Percentiles rank a stretch among this genome's conserved stretches.
phyloP scores from a whole-genome alignment of 2,113 vertebrate genomes.

The Chascanopsetta lugubris region DNA sequence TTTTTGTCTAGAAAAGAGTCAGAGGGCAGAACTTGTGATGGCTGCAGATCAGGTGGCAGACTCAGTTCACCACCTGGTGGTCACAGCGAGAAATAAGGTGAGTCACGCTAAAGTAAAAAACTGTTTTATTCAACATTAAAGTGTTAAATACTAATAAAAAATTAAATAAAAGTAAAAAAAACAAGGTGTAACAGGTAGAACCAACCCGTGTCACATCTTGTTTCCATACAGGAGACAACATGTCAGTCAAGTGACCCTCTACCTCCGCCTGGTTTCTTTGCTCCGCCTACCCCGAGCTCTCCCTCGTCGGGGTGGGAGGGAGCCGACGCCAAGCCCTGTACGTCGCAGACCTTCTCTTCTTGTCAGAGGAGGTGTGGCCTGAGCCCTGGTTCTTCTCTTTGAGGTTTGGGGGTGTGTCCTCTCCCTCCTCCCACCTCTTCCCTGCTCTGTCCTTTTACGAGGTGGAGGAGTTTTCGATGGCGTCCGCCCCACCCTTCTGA shows the following conservation, averaged over 20 bases:
- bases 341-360: constrained; percentile 43
- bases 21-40: constrained; percentile 70
- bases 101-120: constrained; percentile 15
- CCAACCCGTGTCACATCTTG: not conserved
- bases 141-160: too few relatives aligned
- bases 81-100: constrained; percentile 53
- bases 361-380: constrained; percentile 16
- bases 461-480: constrained; percentile 5
- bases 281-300: constrained; percentile 28
- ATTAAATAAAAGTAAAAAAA: constrained; percentile 23
- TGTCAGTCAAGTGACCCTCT: constrained; percentile 1
- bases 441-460: constrained; percentile 8
- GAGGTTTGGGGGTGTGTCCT: constrained; percentile 4
- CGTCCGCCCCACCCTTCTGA: constrained; percentile 8
- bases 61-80: constrained; percentile 80
- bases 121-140: constrained; percentile 29
- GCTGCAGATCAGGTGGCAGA: constrained; percentile 78
- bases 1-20: constrained; percentile 66
- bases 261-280: constrained; percentile 14
- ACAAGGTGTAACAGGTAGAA: not conserved
- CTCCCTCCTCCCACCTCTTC: not conserved
- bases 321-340: not conserved
- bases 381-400: constrained; percentile 22
- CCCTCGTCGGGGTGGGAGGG: constrained; percentile 16
- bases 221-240: too few relatives aligned